Evolutionary conservation across 2,888 invertebrate genomes (phyloP).

Genomic region (Gastrophysa polygoni): DNA sequence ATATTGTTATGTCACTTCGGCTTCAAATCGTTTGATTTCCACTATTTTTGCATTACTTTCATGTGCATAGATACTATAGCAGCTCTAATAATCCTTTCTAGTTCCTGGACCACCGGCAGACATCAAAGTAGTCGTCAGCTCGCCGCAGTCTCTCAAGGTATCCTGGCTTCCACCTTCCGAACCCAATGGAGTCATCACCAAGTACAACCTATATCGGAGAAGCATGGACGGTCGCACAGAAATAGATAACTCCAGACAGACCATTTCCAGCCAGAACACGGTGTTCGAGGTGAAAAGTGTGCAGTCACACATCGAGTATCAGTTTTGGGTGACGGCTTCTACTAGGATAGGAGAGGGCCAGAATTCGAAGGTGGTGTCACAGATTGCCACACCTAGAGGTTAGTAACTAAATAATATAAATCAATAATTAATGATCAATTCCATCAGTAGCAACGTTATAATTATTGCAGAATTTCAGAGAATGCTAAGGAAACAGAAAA

Average conservation of each 20-base stretch:
- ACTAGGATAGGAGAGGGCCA: slow-evolving; percentile 80
- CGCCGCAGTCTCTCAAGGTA: slow-evolving; percentile 74
- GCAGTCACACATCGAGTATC: slow-evolving; percentile 74
- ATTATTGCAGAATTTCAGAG: too few species aligned
- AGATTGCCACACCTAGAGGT: slow-evolving; percentile 69
- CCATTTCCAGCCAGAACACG: slow-evolving; percentile 67
- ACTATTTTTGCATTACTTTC: too few species aligned
- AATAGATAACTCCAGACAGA: slow-evolving; percentile 71
- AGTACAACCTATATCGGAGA: slow-evolving; percentile 74
- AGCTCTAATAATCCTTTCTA: slow-evolving; percentile 48
- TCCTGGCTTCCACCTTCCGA: slow-evolving; percentile 79
- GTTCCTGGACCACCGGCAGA: slow-evolving; percentile 81
- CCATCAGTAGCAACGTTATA: too few species aligned
- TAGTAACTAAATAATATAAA: too few species aligned
- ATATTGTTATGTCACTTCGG: too few species aligned
- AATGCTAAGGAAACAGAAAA: too few species aligned
- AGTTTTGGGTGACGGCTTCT: slow-evolving; percentile 80
- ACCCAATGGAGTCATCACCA: slow-evolving; percentile 77
- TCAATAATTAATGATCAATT: too few species aligned
- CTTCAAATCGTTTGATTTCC: too few species aligned
- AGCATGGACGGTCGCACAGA: slow-evolving; percentile 73
- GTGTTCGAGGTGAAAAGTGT: slow-evolving; percentile 71
- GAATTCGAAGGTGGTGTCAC: slow-evolving; percentile 71
- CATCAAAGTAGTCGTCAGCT: slow-evolving; percentile 79
- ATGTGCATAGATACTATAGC: too few species aligned